Evolutionary conservation across 2,113 vertebrate species (phyloP), one percentile per base, ranked within the genome.

Genomic region (Platycercus adscitus): DNA sequence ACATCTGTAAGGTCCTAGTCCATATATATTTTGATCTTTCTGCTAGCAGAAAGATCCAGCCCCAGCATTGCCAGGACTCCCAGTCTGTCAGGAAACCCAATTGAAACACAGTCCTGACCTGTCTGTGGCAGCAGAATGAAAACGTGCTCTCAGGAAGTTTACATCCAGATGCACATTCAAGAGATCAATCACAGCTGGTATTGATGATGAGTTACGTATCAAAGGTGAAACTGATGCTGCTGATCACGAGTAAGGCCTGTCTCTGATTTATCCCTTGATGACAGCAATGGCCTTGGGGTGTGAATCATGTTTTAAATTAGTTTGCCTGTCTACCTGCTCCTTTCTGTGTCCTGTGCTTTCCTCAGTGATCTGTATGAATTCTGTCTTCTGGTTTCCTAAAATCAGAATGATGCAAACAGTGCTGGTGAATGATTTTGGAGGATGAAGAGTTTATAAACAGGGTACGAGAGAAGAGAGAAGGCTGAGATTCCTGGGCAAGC

Each of bases 301-400:
- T 49, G 47, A 69, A 44, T 39, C 25, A 24, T 29, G 61, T 25
- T 83, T 56, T 82, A 75, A 78, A 84, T 49, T 11, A 28, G 24
- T 14, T 44, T 66, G 63, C 33, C 13, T 46, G 25, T 9, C 6
- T 1, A 4, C 5, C 3, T 39, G 1, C 20, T 9, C 39, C 4
- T 50, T 37, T 35, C 2, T 68, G 8, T 19, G 28, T 50, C 17
- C 11, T 39, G 17, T n/a, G 1, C 9, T 46, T 13, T 52, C 5
- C 24, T 53, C 1, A 2, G 61, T 21, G 11, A 3, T 13, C 14
- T 39, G 0, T 10, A 2, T 6, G 12, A 35, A 46, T 39, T 17
- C 33, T 71, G 47, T 2, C 11, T 79, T 73, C 33, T 55, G 21
- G 19, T 84, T 61, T 55, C 37, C 6, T 35, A 24, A 15, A 14